Percentiles rank a stretch among this genome's conserved stretches.
phyloP scores from a whole-genome alignment of 2,888 invertebrate genomes.

The Synanthedon myopaeformis region DNA sequence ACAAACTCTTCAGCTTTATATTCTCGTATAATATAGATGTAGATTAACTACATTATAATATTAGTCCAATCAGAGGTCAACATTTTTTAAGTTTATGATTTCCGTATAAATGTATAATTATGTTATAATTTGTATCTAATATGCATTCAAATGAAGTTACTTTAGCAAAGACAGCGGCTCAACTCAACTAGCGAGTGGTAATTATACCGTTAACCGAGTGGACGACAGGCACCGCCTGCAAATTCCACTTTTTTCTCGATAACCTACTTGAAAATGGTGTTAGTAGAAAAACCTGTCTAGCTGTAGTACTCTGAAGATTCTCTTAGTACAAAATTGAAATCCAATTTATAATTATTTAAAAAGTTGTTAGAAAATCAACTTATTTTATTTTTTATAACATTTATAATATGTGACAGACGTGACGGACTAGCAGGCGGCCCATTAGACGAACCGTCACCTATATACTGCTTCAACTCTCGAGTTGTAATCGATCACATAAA shows the following conservation, averaged over 20 bases:
- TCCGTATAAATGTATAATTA: background rate
- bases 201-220: constrained; percentile 39
- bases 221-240: constrained; percentile 28
- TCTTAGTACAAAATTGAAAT: too few relatives aligned
- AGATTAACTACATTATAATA: too few relatives aligned
- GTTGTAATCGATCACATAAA: too few relatives aligned
- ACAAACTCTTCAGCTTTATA: too few relatives aligned
- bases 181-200: constrained; percentile 16
- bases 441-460: too few relatives aligned
- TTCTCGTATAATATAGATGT: too few relatives aligned
- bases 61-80: background rate
- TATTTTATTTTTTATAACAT: too few relatives aligned
- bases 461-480: too few relatives aligned
- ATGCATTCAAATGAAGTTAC: background rate
- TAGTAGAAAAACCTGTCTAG: constrained; percentile 25
- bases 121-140: background rate
- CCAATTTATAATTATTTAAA: too few relatives aligned
- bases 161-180: constrained; percentile 3
- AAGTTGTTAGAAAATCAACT: too few relatives aligned
- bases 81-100: background rate
- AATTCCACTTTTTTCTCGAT: constrained; percentile 28
- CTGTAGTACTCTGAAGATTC: background rate
- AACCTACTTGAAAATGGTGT: constrained; percentile 40
- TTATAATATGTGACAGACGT: too few relatives aligned
- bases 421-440: too few relatives aligned